A percentile compares a stretch with the other conserved stretches of the same genome.
These are phyloP conservation scores for Tringa solitaria DNA, from an alignment of 2,113 vertebrate species.

Conservation along the genomic window DNA sequence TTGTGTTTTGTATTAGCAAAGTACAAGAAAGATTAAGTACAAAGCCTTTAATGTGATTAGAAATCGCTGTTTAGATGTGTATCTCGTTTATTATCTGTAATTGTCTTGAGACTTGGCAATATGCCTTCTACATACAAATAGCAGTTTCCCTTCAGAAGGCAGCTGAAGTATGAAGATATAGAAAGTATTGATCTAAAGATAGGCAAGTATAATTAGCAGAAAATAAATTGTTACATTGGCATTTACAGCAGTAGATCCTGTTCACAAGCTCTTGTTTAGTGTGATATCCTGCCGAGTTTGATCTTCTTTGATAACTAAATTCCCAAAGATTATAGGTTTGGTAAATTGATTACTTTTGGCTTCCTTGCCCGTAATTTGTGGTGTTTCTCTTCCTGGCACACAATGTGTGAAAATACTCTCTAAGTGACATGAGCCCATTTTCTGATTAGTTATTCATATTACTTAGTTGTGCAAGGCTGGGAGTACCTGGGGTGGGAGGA, in stretches of 20 bases:
- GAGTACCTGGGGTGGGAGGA: not conserved
- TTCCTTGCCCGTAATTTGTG: fast-evolving
- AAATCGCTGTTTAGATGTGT: not conserved
- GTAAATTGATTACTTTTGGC: not conserved
- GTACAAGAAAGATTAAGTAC: not conserved
- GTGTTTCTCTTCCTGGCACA: not conserved
- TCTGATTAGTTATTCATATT: not conserved
- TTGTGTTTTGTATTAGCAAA: not conserved
- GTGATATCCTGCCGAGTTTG: not conserved
- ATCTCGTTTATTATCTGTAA: not conserved
- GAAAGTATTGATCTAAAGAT: not conserved
- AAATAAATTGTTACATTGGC: not conserved
- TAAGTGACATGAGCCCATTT: not conserved
- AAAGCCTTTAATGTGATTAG: not conserved
- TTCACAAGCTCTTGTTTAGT: not conserved
- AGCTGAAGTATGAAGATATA: not conserved
- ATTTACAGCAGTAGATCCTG: fast-evolving
- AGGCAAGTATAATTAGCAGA: not conserved
- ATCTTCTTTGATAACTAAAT: not conserved
- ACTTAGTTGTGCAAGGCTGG: fast-evolving
- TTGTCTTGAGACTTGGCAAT: not conserved
- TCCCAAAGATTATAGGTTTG: not conserved
- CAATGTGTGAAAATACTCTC: not conserved
- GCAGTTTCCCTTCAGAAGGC: not conserved
- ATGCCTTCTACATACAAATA: not conserved